These are phyloP conservation scores for Coranthus polyacanthus DNA, from an alignment of 2,797 vertebrate species.

Conservation along the genomic window DNA sequence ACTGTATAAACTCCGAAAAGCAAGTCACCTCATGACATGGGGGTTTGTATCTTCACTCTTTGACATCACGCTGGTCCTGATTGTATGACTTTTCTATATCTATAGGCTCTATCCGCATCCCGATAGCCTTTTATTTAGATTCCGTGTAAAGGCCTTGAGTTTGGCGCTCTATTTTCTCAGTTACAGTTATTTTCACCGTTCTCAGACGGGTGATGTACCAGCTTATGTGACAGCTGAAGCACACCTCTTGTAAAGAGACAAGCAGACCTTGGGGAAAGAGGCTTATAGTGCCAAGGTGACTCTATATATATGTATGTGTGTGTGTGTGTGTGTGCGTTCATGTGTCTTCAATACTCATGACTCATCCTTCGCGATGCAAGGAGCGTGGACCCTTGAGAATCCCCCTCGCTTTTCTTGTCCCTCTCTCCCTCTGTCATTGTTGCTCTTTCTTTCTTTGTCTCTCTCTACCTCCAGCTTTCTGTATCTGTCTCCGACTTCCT, in stretches of 20 bases:
- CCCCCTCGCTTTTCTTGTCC: not conserved
- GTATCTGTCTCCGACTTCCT: slow-evolving; percentile 46
- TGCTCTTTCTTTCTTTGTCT: slow-evolving; percentile 16
- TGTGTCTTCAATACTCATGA: slow-evolving; percentile 37
- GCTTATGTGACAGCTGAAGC: slow-evolving; percentile 39
- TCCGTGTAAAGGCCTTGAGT: slow-evolving; percentile 4
- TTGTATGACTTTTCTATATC: too few species aligned
- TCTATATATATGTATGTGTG: slow-evolving; percentile 20
- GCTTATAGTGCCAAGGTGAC: slow-evolving; percentile 54
- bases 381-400: slow-evolving; percentile 39
- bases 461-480: slow-evolving; percentile 35
- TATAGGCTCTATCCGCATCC: not conserved
- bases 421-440: slow-evolving; percentile 1
- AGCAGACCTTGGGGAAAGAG: slow-evolving; percentile 50
- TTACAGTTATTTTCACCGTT: not conserved
- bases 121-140: not conserved
- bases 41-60: too few species aligned
- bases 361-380: slow-evolving; percentile 58
- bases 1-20: too few species aligned
- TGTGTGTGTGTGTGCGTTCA: slow-evolving; percentile 29
- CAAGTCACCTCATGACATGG: too few species aligned
- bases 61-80: too few species aligned
- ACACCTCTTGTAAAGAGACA: slow-evolving; percentile 44
- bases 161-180: slow-evolving; percentile 18
- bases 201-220: slow-evolving; percentile 4